Base-by-base conservation (phyloP, 2,797 vertebrate genomes). In the Delichon dasypus region DNA sequence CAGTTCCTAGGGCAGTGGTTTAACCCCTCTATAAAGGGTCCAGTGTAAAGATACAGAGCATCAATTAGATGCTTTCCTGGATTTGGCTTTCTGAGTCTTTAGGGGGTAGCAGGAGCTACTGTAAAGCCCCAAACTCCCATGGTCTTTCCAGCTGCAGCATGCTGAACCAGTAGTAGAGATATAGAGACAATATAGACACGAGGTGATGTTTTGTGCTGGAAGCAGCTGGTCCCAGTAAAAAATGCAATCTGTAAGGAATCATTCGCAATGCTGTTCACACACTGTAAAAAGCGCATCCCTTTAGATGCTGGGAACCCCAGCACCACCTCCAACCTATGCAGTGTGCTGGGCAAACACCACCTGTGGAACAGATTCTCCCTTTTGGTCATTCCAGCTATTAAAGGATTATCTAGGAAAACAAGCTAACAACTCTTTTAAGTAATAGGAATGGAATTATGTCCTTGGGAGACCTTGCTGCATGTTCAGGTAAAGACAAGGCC, bases 151-250 rank as follows among this genome's bases (percentile, higher is more conserved):
- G n/a, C 53, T 81, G 40, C 48, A 38, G 29, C 29, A 26, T 32
- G 32, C 34, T 26, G 36, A 81, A 15, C 11, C 45, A 71, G 48
- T 45, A 51, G 27, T 5, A 48, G 62, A 29, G 32, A 26, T 51
- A 26, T 0, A 29, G 8, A 36, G 47, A 48, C 29, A 61, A 5
- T 13, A 65, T 4, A 54, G n/a, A n/a, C 27, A 10, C 1, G 5
- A 71, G 32, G 23, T 68, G 21, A 3, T 81, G 27, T 58, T 85
- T 72, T 53, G 20, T 32, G 25, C 38, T 68, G 25, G 38, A 85
- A 80, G 26, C 26, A 64, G 38, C 47, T 73, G 51, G 12, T 80
- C 6, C 13, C 3, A 7, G 17, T 48, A 30, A 64, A 75, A 66
- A 75, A 60, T 11, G 19, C 25, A 19, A 16, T 74, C 23, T 1